Percentiles rank a stretch among this genome's conserved stretches.
phyloP scores from a whole-genome alignment of 2,113 vertebrate species.

The Gambusia affinis region DNA sequence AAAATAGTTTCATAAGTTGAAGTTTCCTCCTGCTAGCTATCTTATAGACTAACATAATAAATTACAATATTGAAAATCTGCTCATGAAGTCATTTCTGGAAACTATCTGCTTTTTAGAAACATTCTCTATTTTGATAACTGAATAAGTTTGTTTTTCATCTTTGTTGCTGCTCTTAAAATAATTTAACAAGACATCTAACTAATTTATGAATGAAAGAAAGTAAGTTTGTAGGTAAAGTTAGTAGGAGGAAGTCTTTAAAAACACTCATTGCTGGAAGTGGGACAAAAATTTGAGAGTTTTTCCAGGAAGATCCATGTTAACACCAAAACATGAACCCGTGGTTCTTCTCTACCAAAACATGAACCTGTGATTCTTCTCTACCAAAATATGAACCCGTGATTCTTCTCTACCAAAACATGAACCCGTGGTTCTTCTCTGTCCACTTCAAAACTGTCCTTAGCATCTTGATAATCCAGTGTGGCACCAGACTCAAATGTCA shows the following conservation, averaged over 20 bases:
- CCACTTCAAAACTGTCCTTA: conserved; percentile 5
- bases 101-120: no score
- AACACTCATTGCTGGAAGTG: background rate
- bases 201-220: conserved; percentile 38
- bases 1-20: no score
- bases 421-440: background rate
- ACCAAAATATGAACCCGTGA: background rate
- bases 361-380: background rate
- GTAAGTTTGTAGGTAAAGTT: background rate
- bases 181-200: background rate
- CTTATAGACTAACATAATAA: no score
- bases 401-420: background rate
- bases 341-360: background rate
- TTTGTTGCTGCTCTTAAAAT: background rate
- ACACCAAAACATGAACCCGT: background rate
- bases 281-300: no score
- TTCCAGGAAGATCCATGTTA: background rate
- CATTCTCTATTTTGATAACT: no score
- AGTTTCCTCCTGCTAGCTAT: no score
- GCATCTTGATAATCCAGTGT: conserved; percentile 38
- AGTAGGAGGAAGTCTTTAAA: background rate
- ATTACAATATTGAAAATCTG: no score
- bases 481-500: conserved; percentile 45
- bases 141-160: no score
- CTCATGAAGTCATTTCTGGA: no score